Evolutionary conservation across 1,140 invertebrate species (phyloP), one percentile per base, ranked within the genome.

Genomic region (Calliopsis andreniformis): DNA sequence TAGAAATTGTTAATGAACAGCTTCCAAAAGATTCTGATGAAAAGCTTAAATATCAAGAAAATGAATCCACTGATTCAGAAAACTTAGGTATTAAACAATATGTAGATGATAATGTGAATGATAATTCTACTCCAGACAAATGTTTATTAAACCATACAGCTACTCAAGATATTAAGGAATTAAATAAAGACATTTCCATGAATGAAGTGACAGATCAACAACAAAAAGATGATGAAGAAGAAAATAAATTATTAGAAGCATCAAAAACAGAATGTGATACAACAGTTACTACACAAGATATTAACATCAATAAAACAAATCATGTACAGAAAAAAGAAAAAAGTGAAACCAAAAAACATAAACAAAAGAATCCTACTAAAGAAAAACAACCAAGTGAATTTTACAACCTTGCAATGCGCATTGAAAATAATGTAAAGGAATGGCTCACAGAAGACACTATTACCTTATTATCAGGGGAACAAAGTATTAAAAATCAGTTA

Each of bases 381-480:
- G n/a, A 47, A 12, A 20, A 45, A 63, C 51, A 56, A 59, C 16
- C 51, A 23, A 56, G 6, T 39, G 39, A 73, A 49, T 84, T 83
- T 75, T 70, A 73, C 8, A 73, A 58, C 62, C 66, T 91, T 53
- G 69, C 80, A 45, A 73, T 67, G 8, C 80, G 73, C 56, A 72
- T 93, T 51, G 91, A 93, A 84, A 68, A 87, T 43, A 90, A 76
- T 68, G 80, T 93, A 39, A 78, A 82, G 32, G 90, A 93, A 79
- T 93, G 92, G 92, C 80, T 93, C 51, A 92, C 90, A 25, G 73
- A 90, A 66, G 87, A 92, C 61, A 91, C 92, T 0, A 61, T 90
- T 53, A 71, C 78, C 58, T 89, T 91, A 73, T 69, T 93, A 56
- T 84, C 87, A 61, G 90, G 90, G 58, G 84, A 89, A 16, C 78